These are phyloP conservation scores for Kryptolebias ocellatus DNA, from an alignment of 2,797 vertebrate species.

Conservation along the genomic window DNA sequence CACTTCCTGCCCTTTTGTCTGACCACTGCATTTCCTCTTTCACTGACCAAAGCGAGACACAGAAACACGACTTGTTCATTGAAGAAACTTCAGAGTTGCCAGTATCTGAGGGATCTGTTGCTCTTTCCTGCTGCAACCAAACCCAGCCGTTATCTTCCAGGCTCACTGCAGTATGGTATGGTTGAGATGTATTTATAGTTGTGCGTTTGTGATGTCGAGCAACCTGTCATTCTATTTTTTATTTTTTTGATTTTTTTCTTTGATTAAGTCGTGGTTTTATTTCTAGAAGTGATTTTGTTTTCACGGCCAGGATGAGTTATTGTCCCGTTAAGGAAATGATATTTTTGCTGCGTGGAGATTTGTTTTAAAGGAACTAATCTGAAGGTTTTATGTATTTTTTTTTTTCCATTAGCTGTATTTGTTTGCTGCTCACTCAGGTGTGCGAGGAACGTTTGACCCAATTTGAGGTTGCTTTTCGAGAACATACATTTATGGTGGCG, in stretches of 20 bases:
- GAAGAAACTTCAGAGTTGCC: conserved; percentile 72
- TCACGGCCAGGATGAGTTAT: neutral
- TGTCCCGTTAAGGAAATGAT: conserved; percentile 3
- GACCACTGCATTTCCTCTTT: conserved; percentile 61
- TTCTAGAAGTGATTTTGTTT: neutral
- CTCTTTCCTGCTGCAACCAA: conserved; percentile 46
- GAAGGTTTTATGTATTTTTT: conserved; percentile 14
- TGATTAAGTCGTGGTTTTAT: neutral
- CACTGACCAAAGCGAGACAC: conserved; percentile 81
- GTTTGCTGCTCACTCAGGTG: conserved; percentile 58
- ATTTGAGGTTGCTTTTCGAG: conserved; percentile 66
- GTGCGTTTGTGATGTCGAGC: conserved; percentile 70
- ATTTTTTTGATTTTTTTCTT: conserved; percentile 2
- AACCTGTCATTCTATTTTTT: conserved; percentile 33
- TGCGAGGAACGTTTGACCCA: conserved; percentile 61
- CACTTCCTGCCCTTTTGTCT: conserved; percentile 40
- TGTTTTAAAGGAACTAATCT: conserved; percentile 28
- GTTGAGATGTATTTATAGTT: conserved; percentile 71
- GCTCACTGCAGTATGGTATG: conserved; percentile 67
- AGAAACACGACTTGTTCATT: conserved; percentile 54
- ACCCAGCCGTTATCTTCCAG: conserved; percentile 10
- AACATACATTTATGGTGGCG: conserved; percentile 19
- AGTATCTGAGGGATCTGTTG: conserved; percentile 42
- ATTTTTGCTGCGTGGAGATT: neutral
- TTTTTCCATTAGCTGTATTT: neutral